Percentiles rank a stretch among this genome's conserved stretches.
phyloP scores from a whole-genome alignment of 2,797 vertebrate genomes.

The Sciurus carolinensis region DNA sequence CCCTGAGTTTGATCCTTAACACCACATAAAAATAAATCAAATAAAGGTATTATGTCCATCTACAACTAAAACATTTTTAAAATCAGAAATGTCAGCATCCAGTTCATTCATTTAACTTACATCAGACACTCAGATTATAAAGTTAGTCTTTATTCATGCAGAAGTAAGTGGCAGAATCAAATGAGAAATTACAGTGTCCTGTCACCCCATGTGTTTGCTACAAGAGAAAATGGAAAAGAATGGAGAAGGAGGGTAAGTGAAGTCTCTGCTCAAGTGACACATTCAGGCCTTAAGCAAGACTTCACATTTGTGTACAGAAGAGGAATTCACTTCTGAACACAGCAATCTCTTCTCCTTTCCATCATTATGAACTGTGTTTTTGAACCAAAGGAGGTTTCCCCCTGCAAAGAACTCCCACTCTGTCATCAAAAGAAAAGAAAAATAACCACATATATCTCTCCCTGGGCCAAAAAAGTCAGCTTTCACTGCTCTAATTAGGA shows the following conservation, averaged over 20 bases:
- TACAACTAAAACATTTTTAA: no score
- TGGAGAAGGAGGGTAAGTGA: neutral
- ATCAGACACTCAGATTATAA: slow-evolving; percentile 14
- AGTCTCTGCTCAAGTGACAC: neutral
- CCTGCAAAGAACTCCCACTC: neutral
- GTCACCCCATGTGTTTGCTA: neutral
- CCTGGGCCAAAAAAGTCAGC: neutral
- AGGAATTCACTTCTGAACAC: neutral
- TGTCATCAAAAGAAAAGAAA: neutral
- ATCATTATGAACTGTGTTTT: neutral
- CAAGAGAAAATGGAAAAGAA: neutral
- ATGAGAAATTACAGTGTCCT: neutral
- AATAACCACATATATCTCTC: neutral
- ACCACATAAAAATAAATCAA: no score
- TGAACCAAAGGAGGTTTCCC: neutral
- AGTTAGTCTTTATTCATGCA: slow-evolving; percentile 16
- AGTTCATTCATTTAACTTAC: neutral
- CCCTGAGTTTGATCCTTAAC: no score
- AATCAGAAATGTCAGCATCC: neutral
- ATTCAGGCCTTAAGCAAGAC: neutral
- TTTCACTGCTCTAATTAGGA: neutral
- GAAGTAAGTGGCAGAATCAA: neutral
- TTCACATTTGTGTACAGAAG: neutral
- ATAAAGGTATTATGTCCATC: no score
- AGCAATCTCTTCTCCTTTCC: neutral